A percentile compares a stretch with the other conserved stretches of the same genome.
These are phyloP conservation scores for Melopsittacus undulatus DNA, from an alignment of 2,797 vertebrate species.

Conservation along the genomic window DNA sequence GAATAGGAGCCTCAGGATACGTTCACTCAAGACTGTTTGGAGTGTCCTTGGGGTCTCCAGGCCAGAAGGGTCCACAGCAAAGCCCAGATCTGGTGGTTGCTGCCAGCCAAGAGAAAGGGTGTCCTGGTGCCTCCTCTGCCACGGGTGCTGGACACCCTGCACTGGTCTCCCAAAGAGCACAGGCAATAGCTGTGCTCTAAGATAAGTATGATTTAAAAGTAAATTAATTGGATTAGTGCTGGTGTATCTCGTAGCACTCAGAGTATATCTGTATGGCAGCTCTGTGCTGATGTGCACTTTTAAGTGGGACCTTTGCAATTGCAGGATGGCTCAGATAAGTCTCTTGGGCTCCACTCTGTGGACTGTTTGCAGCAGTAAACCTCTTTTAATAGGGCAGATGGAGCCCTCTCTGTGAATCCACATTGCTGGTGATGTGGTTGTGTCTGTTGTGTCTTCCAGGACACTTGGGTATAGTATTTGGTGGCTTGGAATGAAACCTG, in stretches of 20 bases:
- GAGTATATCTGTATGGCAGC: neutral
- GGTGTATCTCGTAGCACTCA: neutral
- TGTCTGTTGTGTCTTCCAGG: neutral
- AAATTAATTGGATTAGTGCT: neutral
- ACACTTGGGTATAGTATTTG: neutral
- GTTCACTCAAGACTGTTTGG: neutral
- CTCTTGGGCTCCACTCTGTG: neutral
- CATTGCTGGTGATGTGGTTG: accelerated
- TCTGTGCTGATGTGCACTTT: neutral
- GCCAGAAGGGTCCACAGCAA: accelerated
- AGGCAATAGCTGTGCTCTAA: neutral
- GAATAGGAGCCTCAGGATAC: neutral
- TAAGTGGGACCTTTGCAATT: neutral
- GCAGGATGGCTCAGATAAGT: neutral
- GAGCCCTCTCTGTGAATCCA: no score
- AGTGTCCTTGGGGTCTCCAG: neutral
- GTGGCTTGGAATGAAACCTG: neutral
- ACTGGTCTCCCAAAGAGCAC: neutral
- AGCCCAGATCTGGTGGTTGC: neutral
- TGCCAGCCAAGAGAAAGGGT: neutral
- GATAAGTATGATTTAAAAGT: neutral
- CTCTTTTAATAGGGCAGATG: neutral
- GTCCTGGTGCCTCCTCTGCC: neutral
- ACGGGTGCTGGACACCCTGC: neutral
- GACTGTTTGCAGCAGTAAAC: neutral